Conservation (phyloP, 2,797 vertebrate genomes). For the Acanthiza pusilla region DNA sequence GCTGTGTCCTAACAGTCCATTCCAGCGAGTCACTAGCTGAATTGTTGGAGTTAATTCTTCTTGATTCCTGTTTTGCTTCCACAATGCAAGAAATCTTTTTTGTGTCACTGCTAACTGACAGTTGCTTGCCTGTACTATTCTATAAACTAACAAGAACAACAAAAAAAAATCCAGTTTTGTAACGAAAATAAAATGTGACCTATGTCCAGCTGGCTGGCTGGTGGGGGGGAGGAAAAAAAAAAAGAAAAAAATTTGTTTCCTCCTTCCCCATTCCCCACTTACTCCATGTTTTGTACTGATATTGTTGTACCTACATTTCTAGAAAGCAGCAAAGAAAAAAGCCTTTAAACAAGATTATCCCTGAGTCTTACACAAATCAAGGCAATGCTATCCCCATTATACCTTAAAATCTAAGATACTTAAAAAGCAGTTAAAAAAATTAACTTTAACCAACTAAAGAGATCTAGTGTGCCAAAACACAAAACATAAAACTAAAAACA, state of each 20-base stretch:
- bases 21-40: not conserved
- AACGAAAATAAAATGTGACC: not conserved
- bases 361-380: constrained; percentile 73
- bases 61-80: not conserved
- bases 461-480: constrained; percentile 54
- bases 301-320: constrained; percentile 20
- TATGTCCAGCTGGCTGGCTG: not conserved
- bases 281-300: constrained; percentile 7
- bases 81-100: constrained; percentile 3
- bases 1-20: constrained; percentile 12
- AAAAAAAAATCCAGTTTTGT: not conserved
- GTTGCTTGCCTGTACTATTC: constrained; percentile 21
- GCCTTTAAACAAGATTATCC: constrained; percentile 72
- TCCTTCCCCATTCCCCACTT: not conserved
- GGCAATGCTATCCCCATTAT: constrained; percentile 56
- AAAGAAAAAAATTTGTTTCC: not conserved
- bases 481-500: constrained; percentile 67
- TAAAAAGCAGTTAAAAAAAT: constrained; percentile 42
- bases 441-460: constrained; percentile 59
- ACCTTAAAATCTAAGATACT: constrained; percentile 58
- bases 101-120: not conserved
- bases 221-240: not conserved
- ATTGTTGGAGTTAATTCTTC: not conserved
- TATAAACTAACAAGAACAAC: not conserved
- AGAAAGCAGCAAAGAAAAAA: constrained; percentile 49